Base-by-base conservation (phyloP, 2,888 invertebrate species). In the Hipparchia sbordonii region DNA sequence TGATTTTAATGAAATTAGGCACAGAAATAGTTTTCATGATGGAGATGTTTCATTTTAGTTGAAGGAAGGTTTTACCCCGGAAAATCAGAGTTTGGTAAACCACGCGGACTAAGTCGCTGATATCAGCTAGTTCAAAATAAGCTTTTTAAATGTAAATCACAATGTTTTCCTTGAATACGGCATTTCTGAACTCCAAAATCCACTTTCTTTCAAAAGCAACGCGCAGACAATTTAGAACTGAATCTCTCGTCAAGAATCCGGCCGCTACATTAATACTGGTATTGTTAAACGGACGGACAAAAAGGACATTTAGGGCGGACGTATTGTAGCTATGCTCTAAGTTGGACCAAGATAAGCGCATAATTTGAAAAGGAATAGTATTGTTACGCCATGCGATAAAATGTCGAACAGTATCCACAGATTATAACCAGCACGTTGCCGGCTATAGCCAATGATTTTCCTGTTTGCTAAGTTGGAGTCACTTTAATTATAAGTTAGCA, bases 231-330 rank as follows among this genome's bases (percentile, higher is more conserved):
- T 70, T 56, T 65, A 45, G 51, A 63, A 69, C 72, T 68, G 70
- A 67, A 74, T 72, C 70, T 70, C 73, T 74, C 77, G 77, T 73
- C 78, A 75, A 74, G 77, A 77, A 76, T 77, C 68, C 74, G 59
- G 54, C 67, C 70, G 60, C 67, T 71, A 72, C 71, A 82, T 86
- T 84, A 81, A 86, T 85, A 86, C 82, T 78, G 80, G 82, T 82
- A 82, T 84, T 84, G 85, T 84, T 81, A 80, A 75, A 80, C 79
- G 77, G 80, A 80, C 80, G 68, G 79, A 83, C 82, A 85, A 86
- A 84, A 85, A 85, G 80, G 78, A 82, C 80, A 75, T 82, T 82
- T 84, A 84, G 78, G 79, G 82, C 76, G 77, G 79, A 82, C 77
- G 76, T 77, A 77, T 79, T 82, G 77, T 82, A 85, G 85, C 83